Base-by-base conservation (phyloP, 2,888 invertebrate genomes). In the Rhogogaster chlorosoma region DNA sequence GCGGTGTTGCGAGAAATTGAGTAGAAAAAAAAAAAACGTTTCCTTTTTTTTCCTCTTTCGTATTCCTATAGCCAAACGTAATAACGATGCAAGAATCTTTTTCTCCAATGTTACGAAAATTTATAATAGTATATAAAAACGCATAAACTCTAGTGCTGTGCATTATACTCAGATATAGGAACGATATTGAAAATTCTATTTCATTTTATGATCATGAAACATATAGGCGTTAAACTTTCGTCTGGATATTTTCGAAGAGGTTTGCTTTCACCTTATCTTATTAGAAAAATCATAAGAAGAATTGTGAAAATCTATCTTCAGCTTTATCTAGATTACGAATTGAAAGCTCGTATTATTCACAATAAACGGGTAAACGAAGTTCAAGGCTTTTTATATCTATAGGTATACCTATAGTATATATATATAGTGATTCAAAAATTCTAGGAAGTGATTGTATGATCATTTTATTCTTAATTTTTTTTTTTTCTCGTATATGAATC, bases 1-100 rank as follows among this genome's bases (percentile, higher is more conserved):
- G 98, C 93, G 97, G 98, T 83, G 92, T 93, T 18, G 90, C 91
- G 9, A 90, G 93, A 67, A 71, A 83, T 70, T 85, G 36, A 84
- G 32, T 36, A 38, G n/a, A n/a, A n/a, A n/a, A n/a, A n/a, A n/a
- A n/a, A n/a, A 49, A 38, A 73, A 70, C n/a, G 3, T 45, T 22
- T 26, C 1, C 9, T 49, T 45, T 9, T 4, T 1, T 57, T 18
- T 61, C 15, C 61, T 26, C 42, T 6, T 38, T 42, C 26, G 73
- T 45, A n/a, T 77, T 77, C 77, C 42, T 73, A 42, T 38, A 70
- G 36, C 26, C 26, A 61, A 61, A 61, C 26, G 22, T 26, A 26
- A 4, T 12, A 22, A 61, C 0, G 61, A 61, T 61, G 22, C 12
- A 26, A 22, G 22, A 12, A 61, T 61, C 26, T 61, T 26, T 61